These are phyloP conservation scores for Pholis gunnellus DNA, from an alignment of 2,113 vertebrate species.

Conservation along the genomic window DNA sequence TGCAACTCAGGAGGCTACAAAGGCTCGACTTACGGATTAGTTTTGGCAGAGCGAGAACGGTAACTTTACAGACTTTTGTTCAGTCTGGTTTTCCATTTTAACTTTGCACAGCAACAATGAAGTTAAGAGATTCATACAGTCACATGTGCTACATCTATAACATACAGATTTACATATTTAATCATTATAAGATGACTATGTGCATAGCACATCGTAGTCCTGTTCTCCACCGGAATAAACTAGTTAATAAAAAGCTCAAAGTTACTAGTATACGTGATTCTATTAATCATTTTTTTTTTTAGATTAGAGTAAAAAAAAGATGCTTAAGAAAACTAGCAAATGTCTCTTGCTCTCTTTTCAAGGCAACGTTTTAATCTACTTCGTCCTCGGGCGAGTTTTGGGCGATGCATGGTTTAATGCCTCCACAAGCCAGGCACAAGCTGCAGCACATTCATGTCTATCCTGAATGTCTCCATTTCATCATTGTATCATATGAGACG, in stretches of 20 bases:
- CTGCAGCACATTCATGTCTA: background rate
- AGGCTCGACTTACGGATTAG: slow-evolving; percentile 43
- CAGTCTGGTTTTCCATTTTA: background rate
- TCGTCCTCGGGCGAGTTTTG: background rate
- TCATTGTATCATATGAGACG: background rate
- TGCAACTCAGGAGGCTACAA: slow-evolving; percentile 58
- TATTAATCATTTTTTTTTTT: background rate
- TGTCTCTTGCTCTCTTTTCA: background rate
- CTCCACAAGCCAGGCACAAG: background rate
- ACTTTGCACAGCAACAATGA: background rate
- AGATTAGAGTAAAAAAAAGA: background rate
- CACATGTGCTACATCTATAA: background rate
- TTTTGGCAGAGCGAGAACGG: slow-evolving; percentile 39
- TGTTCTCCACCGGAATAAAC: background rate
- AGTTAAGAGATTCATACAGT: background rate
- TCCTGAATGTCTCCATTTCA: background rate
- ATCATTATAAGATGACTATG: background rate
- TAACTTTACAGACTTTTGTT: slow-evolving; percentile 41
- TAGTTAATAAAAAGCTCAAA: background rate
- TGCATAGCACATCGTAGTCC: background rate
- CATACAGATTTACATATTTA: background rate
- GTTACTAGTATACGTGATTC: background rate
- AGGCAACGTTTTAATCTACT: background rate
- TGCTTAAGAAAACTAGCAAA: background rate
- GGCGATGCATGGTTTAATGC: background rate